Percentiles rank a stretch among this genome's conserved stretches.
phyloP scores from a whole-genome alignment of 1,140 invertebrate genomes.

The Diorhabda sublineata region DNA sequence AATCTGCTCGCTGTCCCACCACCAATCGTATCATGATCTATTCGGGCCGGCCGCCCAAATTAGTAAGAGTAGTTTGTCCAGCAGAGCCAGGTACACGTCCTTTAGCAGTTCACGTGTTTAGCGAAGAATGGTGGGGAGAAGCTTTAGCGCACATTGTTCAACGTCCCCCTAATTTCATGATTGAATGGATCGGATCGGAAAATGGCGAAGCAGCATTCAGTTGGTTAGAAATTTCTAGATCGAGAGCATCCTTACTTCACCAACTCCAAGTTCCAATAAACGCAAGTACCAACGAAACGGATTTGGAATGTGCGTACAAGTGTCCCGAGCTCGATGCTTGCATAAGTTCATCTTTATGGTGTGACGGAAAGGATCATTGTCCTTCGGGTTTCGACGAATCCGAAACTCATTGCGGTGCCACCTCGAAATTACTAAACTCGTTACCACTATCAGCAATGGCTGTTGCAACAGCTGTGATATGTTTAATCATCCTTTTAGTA shows the following conservation, averaged over 20 bases:
- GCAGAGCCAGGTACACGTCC: conserved; percentile 61
- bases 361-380: conserved; percentile 78
- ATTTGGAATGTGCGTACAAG: conserved; percentile 62
- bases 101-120: conserved; percentile 68
- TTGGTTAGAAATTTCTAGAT: conserved; percentile 69
- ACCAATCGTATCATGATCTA: conserved; percentile 61
- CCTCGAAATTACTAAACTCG: conserved; percentile 42
- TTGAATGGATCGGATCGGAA: conserved; percentile 69
- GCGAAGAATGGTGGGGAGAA: conserved; percentile 64
- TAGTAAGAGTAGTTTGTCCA: conserved; percentile 72
- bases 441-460: conserved; percentile 53
- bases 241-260: conserved; percentile 58
- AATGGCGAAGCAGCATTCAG: conserved; percentile 64
- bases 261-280: conserved; percentile 55
- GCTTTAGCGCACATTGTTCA: conserved; percentile 34
- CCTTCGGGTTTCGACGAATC: conserved; percentile 81
- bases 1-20: conserved; percentile 59
- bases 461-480: conserved; percentile 53
- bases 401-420: conserved; percentile 64
- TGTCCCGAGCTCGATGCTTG: conserved; percentile 88
- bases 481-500: conserved; percentile 54
- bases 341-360: conserved; percentile 80
- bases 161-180: conserved; percentile 59
- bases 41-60: conserved; percentile 57
- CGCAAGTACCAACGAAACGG: conserved; percentile 55